phyloP scores from a whole-genome alignment of 2,797 vertebrate species.

The Danio kyathit region DNA sequence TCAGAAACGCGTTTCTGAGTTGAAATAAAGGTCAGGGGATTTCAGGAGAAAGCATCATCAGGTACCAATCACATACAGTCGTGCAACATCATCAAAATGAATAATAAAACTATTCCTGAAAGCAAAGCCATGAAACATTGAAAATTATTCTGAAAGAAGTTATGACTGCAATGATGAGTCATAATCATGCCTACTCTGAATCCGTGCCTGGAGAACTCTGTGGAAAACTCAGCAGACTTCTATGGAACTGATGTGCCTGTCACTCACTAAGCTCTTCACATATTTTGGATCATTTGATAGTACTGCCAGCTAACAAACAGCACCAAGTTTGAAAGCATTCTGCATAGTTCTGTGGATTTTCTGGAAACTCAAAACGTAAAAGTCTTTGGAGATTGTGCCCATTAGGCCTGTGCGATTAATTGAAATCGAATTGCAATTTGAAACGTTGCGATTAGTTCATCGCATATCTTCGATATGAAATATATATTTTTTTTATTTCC shows the following conservation, averaged over 20 bases:
- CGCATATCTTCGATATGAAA: too few species aligned
- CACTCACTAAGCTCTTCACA: not conserved
- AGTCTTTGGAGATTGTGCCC: not conserved
- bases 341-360: not conserved
- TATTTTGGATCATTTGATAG: not conserved
- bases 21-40: slow-evolving; percentile 52
- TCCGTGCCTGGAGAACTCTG: not conserved
- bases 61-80: not conserved
- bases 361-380: not conserved
- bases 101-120: not conserved
- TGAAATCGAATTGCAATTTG: too few species aligned
- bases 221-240: not conserved
- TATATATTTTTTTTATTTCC: too few species aligned
- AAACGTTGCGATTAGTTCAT: too few species aligned
- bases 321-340: not conserved
- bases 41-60: not conserved
- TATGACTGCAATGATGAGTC: not conserved
- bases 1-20: slow-evolving; percentile 5
- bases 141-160: not conserved
- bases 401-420: too few species aligned
- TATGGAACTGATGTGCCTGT: not conserved
- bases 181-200: not conserved
- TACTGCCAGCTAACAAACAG: not conserved
- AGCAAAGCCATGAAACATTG: not conserved
- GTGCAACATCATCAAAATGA: not conserved